Base-by-base conservation (phyloP, 2,113 vertebrate genomes). In the Hiodon alosoides region DNA sequence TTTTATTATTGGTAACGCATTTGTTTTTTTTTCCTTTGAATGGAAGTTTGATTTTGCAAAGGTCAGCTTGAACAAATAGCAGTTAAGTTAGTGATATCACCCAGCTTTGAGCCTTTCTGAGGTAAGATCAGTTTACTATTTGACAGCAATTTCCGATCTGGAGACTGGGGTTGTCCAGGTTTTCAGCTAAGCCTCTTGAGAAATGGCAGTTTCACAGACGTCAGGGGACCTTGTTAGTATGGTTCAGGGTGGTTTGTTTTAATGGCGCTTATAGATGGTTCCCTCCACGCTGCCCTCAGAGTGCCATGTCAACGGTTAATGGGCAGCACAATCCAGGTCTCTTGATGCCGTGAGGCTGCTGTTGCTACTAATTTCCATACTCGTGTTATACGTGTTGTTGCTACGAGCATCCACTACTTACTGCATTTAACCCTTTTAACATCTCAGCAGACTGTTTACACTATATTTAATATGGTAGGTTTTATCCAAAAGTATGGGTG, bases 211-310 rank as follows among this genome's bases (percentile, higher is more conserved):
- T 73, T 55, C 16, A 65, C 51, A 7, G 54, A 14, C 9, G 7
- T 62, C 79, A 64, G 17, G 80, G 78, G 74, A 80, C 67, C 80
- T 81, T 71, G 76, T 82, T 80, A 80, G 60, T 69, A 50, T 52
- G 53, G 74, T 71, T 70, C 47, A 13, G 52, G 13, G 66, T 73
- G 55, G 50, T 72, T 74, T 4, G 62, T 60, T 53, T 58, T 59
- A 55, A 79, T 71, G 75, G 71, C 31, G 2, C 31, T 31, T 31
- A 31, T 31, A 31, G 31, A 31, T 31, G 31, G 31, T 31, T 31
- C 31, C 31, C 31, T 31, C 31, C 31, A 31, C 31, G 31, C 31
- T 31, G 31, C 31, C 31, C 31, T 31, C 31, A 31, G 31, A 31
- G 31, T 31, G 17, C 31, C 62, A 55, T 31, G 17, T 65, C 62